Conservation (phyloP, 2,888 invertebrate genomes). For the Drosophila conformis region DNA sequence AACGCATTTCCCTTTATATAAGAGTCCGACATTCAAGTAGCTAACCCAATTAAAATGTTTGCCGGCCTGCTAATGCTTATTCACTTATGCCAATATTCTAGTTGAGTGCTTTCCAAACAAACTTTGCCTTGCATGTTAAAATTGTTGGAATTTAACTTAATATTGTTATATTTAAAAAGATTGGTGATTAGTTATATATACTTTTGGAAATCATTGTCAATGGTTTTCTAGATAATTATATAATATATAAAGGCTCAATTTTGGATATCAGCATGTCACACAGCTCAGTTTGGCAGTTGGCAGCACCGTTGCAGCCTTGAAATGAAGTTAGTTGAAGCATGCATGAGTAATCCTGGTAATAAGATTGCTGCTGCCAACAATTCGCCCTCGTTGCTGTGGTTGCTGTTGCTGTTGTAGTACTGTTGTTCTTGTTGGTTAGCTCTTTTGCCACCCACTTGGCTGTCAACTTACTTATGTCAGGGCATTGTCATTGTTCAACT, state of each 20-base stretch:
- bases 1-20: neutral
- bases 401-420: conserved; percentile 9
- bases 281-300: conserved; percentile 13
- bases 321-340: conserved; percentile 32
- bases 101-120: neutral
- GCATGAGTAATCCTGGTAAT: conserved; percentile 32
- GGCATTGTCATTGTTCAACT: conserved; percentile 50
- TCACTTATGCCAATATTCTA: neutral
- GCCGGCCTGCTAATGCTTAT: neutral
- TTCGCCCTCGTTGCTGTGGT: neutral
- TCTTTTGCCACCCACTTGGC: conserved; percentile 25
- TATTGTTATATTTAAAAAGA: neutral
- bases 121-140: neutral
- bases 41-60: neutral
- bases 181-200: neutral
- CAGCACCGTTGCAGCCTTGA: conserved; percentile 17
- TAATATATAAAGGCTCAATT: conserved; percentile 38
- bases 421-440: neutral
- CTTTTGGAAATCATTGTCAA: neutral
- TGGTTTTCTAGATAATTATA: conserved; percentile 43
- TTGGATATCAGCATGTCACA: conserved; percentile 8
- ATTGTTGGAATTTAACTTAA: too few species aligned
- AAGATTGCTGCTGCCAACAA: conserved; percentile 14
- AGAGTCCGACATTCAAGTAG: neutral
- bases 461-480: conserved; percentile 33